phyloP scores from a whole-genome alignment of 2,888 invertebrate genomes.

The Schizotus pectinicornis region DNA sequence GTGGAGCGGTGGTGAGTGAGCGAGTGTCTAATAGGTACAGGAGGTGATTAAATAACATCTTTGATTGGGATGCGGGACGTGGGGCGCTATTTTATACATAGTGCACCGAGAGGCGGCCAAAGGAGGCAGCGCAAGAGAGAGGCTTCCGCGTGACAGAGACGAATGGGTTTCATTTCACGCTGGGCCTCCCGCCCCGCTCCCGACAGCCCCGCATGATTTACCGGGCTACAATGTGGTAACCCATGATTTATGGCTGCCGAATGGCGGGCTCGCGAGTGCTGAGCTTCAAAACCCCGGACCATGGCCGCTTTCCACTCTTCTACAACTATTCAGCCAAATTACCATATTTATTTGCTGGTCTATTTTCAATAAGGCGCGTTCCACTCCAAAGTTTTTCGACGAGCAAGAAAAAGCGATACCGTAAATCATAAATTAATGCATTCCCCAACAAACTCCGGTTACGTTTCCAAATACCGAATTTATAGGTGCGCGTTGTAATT shows the following conservation, averaged over 20 bases:
- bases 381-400: constrained; percentile 5
- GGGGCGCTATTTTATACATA: constrained; percentile 12
- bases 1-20: background rate
- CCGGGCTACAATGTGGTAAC: constrained; percentile 72
- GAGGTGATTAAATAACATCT: background rate
- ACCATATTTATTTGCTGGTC: constrained; percentile 27
- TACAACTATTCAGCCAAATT: constrained; percentile 30
- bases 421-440: constrained; percentile 9
- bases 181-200: constrained; percentile 61
- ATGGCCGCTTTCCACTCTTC: constrained; percentile 28
- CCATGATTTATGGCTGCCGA: constrained; percentile 71
- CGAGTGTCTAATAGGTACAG: background rate
- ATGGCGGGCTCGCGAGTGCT: constrained; percentile 62
- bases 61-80: background rate
- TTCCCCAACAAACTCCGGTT: constrained; percentile 5
- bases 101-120: constrained; percentile 10
- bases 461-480: constrained; percentile 11
- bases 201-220: constrained; percentile 65
- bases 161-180: constrained; percentile 63
- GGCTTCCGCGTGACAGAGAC: constrained; percentile 56
- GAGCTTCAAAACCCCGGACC: constrained; percentile 49
- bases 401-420: constrained; percentile 3
- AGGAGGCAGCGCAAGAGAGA: constrained; percentile 38
- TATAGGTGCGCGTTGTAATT: constrained; percentile 4
- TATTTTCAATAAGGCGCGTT: constrained; percentile 7